Evolutionary conservation across 1,140 invertebrate species (phyloP).

Genomic region (Drosophila quadrilineata): DNA sequence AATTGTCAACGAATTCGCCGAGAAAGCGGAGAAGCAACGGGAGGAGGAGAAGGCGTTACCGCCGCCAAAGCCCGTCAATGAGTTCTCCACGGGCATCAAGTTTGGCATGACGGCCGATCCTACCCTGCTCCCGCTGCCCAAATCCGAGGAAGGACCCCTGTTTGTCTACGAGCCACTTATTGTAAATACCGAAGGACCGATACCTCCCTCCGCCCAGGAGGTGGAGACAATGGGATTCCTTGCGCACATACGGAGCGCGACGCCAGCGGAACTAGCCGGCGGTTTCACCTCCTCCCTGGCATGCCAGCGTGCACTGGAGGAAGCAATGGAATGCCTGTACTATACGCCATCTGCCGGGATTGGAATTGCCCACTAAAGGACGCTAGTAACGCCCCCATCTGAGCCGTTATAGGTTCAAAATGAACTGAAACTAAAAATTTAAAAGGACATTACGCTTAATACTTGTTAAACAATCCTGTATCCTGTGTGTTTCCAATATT

Average conservation of each 20-base stretch:
- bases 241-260: slow-evolving; percentile 88
- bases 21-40: slow-evolving; percentile 85
- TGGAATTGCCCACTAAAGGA: slow-evolving; percentile 47
- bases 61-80: slow-evolving; percentile 82
- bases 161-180: slow-evolving; percentile 86
- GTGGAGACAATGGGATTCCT: slow-evolving; percentile 88
- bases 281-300: slow-evolving; percentile 92
- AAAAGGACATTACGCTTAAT: slow-evolving; percentile 57
- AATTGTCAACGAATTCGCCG: slow-evolving; percentile 92
- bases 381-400: not conserved
- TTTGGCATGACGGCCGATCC: slow-evolving; percentile 84
- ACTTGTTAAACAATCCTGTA: slow-evolving; percentile 59
- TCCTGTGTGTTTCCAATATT: slow-evolving; percentile 35
- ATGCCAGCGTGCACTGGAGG: slow-evolving; percentile 93
- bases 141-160: slow-evolving; percentile 88
- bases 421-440: no score
- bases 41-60: slow-evolving; percentile 86
- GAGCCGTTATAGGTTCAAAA: no score
- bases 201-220: slow-evolving; percentile 85
- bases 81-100: slow-evolving; percentile 92
- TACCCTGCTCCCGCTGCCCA: slow-evolving; percentile 85
- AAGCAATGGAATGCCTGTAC: slow-evolving; percentile 93
- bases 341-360: slow-evolving; percentile 80
- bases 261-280: slow-evolving; percentile 90
- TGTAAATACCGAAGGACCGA: slow-evolving; percentile 87